Evolutionary conservation across 2,797 vertebrate genomes (phyloP).

Genomic region (Sardinella longiceps): DNA sequence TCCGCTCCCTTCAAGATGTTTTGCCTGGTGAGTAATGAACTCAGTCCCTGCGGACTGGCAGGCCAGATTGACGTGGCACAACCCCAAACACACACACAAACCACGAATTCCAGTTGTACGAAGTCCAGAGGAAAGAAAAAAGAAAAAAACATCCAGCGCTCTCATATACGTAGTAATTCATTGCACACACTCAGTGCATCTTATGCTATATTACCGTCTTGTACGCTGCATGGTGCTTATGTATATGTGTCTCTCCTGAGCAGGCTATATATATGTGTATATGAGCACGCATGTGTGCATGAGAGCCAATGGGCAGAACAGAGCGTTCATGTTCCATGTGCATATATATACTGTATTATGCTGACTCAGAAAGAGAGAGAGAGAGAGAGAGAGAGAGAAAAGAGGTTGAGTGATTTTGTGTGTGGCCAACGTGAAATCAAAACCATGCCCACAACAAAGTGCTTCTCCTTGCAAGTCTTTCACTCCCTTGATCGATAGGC

Average conservation of each 20-base stretch:
- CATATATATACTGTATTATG: no score
- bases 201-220: background rate
- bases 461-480: background rate
- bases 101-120: slow-evolving; percentile 44
- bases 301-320: no score
- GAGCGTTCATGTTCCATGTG: slow-evolving; percentile 19
- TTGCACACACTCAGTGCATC: background rate
- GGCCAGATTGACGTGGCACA: slow-evolving; percentile 63
- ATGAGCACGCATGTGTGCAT: background rate
- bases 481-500: background rate
- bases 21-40: slow-evolving; percentile 61
- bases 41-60: slow-evolving; percentile 57
- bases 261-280: slow-evolving; percentile 1
- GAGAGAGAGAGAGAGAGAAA: background rate
- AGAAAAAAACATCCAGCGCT: background rate
- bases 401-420: background rate
- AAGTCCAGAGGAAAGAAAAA: slow-evolving; percentile 15
- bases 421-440: background rate
- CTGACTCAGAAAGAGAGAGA: background rate
- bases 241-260: background rate
- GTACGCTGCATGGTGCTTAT: background rate
- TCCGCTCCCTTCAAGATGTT: slow-evolving; percentile 60
- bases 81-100: slow-evolving; percentile 62
- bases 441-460: background rate
- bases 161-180: slow-evolving; percentile 32